phyloP scores from a whole-genome alignment of 2,888 invertebrate genomes.

The Pachliopta kotzebuea region DNA sequence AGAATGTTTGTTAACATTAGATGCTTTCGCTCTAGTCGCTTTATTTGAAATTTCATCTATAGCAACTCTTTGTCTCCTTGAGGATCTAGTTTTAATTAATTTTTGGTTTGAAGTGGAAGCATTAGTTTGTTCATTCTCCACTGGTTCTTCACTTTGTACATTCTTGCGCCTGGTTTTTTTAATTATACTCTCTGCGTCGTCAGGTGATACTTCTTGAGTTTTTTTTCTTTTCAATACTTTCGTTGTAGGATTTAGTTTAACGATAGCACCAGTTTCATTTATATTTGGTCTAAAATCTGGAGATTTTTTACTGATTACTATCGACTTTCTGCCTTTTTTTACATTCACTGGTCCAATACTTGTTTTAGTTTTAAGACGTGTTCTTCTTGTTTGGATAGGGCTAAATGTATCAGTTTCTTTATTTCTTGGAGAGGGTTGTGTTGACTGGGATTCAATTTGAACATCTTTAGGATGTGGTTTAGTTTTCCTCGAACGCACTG shows the following conservation, averaged over 20 bases:
- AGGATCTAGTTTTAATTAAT: constrained; percentile 35
- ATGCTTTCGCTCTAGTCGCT: constrained; percentile 4
- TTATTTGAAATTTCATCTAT: constrained; percentile 3
- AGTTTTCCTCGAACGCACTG: constrained; percentile 18
- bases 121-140: background rate
- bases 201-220: background rate
- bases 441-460: background rate
- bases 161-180: constrained; percentile 6
- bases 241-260: constrained; percentile 1
- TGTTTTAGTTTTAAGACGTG: constrained; percentile 8
- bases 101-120: background rate
- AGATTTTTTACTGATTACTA: constrained; percentile 52
- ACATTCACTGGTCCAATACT: constrained; percentile 27
- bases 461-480: constrained; percentile 2
- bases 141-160: background rate
- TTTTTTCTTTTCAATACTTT: background rate
- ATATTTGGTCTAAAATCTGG: constrained; percentile 45
- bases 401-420: constrained; percentile 11
- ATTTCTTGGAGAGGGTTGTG: background rate
- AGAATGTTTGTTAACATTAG: constrained; percentile 10
- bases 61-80: constrained; percentile 32
- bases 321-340: constrained; percentile 43
- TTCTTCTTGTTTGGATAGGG: constrained; percentile 14
- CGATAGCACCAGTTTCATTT: background rate
- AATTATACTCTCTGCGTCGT: background rate